Evolutionary conservation across 2,797 vertebrate species (phyloP), one percentile per base, ranked within the genome.

Genomic region (Philypnodon macrostomus): DNA sequence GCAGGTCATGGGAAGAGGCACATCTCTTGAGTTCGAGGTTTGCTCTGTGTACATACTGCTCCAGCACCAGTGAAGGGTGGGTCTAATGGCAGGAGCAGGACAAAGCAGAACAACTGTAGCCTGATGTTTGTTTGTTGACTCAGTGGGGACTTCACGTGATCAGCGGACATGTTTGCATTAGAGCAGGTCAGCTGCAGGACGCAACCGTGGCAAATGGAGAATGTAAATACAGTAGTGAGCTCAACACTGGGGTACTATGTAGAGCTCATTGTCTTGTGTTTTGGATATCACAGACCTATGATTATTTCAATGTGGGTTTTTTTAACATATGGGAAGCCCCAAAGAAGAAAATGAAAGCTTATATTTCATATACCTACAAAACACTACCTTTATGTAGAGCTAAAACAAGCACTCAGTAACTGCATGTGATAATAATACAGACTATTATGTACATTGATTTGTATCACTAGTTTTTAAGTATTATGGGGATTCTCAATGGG

Each of bases 121-220:
- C n/a, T 68, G 59, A 39, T 86, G 84, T 85, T 83, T 85, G 79
- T 84, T 82, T 80, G 77, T 81, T 85, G 83, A 80, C 86, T 63
- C 78, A 55, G 53, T 33, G 73, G 72, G 76, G 71, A 74, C 71
- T 61, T 57, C 71, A 69, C 80, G 85, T 77, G 81, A 84, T 80
- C 74, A 78, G 67, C 50, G 59, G 59, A 73, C 67, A 70, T 70
- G 86, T 88, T 84, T 85, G 81, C 80, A 83, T 79, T 82, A 76
- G 58, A 61, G 34, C 63, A 76, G 77, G 83, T 85, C 83, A 85
- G 53, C 56, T 57, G 56, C 57, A 53, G 78, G 79, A 58, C 83
- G 82, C 41, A 36, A 48, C 38, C 63, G 70, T 60, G 58, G 58
- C 63, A 68, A 58, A 68, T 58, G 59, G 14, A 16, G 24, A 29